Percentiles rank a stretch among this genome's conserved stretches.
phyloP scores from a whole-genome alignment of 2,797 vertebrate genomes.

The Macropus fuliginosus region DNA sequence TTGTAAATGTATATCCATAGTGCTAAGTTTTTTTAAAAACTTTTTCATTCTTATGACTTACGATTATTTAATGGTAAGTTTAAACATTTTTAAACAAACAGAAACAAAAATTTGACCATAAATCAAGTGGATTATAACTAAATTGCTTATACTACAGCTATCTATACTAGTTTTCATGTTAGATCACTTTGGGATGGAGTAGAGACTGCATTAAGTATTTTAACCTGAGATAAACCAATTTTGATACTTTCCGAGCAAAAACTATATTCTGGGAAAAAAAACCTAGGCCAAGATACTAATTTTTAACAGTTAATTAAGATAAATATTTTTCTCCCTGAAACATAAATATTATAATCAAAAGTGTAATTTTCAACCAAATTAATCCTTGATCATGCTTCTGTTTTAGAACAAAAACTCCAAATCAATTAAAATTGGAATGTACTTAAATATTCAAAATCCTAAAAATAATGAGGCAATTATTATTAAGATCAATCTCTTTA shows the following conservation, averaged over 20 bases:
- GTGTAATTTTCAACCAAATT: conserved; percentile 21
- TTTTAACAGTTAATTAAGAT: not conserved
- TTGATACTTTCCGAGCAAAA: conserved; percentile 46
- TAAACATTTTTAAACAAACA: conserved; percentile 43
- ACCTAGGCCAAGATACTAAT: not conserved
- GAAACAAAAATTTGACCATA: conserved; percentile 12
- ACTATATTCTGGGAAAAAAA: not conserved
- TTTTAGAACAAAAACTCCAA: conserved; percentile 43
- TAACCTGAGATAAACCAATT: conserved; percentile 43
- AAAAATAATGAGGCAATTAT: conserved; percentile 20
- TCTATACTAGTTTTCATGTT: conserved; percentile 20
- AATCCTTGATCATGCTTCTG: conserved; percentile 31
- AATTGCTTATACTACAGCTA: conserved; percentile 22
- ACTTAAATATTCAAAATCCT: conserved; percentile 3
- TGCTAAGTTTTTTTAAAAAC: not conserved
- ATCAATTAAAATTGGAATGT: conserved; percentile 44
- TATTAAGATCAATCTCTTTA: not conserved
- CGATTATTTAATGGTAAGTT: not conserved
- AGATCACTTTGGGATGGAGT: conserved; percentile 5
- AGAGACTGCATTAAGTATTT: conserved; percentile 38
- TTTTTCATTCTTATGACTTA: conserved; percentile 34
- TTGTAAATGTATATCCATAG: rapidly evolving
- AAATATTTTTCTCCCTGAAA: not conserved
- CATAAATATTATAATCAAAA: conserved; percentile 20
- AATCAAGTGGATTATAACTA: conserved; percentile 34